Percentiles rank a stretch among this genome's conserved stretches.
Conservation (phyloP, 2,888 invertebrate species). For the Chrysotoxum bicinctum region DNA sequence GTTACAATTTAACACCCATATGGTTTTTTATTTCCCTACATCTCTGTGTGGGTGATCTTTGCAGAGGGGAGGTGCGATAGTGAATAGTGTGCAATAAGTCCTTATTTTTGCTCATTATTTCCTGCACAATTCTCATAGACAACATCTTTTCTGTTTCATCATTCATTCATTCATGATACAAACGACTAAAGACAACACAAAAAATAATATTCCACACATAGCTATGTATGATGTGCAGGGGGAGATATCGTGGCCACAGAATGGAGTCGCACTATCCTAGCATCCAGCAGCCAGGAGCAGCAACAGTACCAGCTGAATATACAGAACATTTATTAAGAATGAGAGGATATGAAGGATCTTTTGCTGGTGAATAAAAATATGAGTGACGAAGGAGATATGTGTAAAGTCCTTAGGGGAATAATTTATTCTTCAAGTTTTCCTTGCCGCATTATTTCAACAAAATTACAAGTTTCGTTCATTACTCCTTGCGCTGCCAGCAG, state of each 20-base stretch:
- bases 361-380: neutral
- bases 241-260: neutral
- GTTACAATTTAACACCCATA: constrained; percentile 53
- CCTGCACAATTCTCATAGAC: constrained; percentile 18
- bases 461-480: constrained; percentile 71
- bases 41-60: neutral
- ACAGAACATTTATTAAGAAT: neutral
- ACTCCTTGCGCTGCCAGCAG: constrained; percentile 28
- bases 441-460: constrained; percentile 68
- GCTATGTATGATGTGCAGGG: neutral
- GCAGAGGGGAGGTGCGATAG: neutral
- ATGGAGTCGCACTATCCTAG: neutral
- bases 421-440: constrained; percentile 65
- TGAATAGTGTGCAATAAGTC: constrained; percentile 29
- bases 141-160: constrained; percentile 12
- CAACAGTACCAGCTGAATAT: neutral
- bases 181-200: neutral
- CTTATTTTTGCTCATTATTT: constrained; percentile 60
- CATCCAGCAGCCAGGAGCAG: neutral
- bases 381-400: neutral
- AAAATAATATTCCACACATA: constrained; percentile 9
- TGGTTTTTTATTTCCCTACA: constrained; percentile 26
- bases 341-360: constrained; percentile 4
- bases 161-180: constrained; percentile 12
- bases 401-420: constrained; percentile 63